Conservation (phyloP, 2,797 vertebrate genomes). For the Pelodytes ibericus region DNA sequence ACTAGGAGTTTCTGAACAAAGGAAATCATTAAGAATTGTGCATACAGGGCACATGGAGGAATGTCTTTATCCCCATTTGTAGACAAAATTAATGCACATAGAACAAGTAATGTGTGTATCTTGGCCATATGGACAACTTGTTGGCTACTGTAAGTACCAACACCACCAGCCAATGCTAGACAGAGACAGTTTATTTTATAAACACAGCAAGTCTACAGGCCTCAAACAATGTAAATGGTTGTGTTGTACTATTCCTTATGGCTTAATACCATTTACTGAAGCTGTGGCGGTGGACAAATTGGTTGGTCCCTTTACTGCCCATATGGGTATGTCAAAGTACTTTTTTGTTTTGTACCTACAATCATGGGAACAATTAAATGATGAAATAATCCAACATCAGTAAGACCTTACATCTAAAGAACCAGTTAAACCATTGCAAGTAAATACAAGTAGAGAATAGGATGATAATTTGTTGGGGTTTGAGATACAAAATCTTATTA, state of each 20-base stretch:
- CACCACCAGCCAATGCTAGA: not conserved
- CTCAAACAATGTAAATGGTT: no score
- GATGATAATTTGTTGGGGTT: not conserved
- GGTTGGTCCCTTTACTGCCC: conserved; percentile 17
- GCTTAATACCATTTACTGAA: not conserved
- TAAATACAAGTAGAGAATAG: not conserved
- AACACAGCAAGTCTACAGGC: no score
- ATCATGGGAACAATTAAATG: not conserved
- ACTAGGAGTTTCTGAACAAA: not conserved
- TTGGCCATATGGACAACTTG: not conserved
- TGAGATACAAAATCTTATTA: not conserved
- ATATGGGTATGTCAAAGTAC: not conserved
- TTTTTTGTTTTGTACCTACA: conserved; percentile 4
- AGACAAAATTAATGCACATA: not conserved
- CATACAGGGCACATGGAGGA: not conserved
- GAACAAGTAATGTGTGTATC: not conserved
- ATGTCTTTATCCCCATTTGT: conserved; percentile 1
- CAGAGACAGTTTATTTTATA: no score
- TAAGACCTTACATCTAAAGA: not conserved
- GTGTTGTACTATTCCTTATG: not conserved
- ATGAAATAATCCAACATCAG: not conserved
- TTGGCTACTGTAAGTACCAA: not conserved
- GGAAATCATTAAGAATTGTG: not conserved
- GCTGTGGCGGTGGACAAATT: not conserved
- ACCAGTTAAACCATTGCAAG: not conserved